Base-by-base conservation (phyloP, 2,888 invertebrate genomes). In the Apeira syringaria region DNA sequence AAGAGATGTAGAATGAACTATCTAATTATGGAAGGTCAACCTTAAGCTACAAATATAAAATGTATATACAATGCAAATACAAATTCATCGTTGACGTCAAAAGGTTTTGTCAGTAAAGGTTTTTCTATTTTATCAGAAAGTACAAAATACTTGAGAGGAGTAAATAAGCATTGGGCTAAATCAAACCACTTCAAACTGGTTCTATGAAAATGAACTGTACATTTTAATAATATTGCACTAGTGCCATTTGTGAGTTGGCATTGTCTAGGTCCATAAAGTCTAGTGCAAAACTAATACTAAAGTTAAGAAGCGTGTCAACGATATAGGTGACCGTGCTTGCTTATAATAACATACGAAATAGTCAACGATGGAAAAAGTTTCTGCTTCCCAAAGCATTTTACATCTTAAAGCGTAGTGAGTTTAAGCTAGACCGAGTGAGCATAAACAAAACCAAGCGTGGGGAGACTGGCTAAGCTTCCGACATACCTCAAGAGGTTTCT, bases 401-500 rank as follows among this genome's bases (percentile, higher is more conserved):
- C 64, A 67, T 68, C 61, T 59, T 49, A 71, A 18, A 83, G 81
- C 78, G 58, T 57, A 56, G 74, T 74, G 72, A 68, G 49, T 60
- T 62, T 72, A 86, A 85, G 85, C 84, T 68, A 67, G 68, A 71
- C 67, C 59, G 69, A 77, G 84, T 77, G 71, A 73, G 71, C 68
- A 59, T 63, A 71, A 71, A 64, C 57, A 73, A 68, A 80, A 80
- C 43, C 73, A 63, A 73, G 76, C 76, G 77, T 65, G 61, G 47
- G 59, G 63, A 71, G 65, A 59, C 67, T 71, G 79, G 76, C 71
- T 70, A 85, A 87, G 84, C 85, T 63, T 68, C 70, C 66, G 79
- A 89, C 88, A 71, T 89, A 89, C 88, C 89, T 89, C 81, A 89
- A 76, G 56, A 89, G 84, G 74, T 88, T 88, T 89, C 89, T 88